phyloP scores from a whole-genome alignment of 2,797 vertebrate genomes.

The Lateolabrax maculatus region DNA sequence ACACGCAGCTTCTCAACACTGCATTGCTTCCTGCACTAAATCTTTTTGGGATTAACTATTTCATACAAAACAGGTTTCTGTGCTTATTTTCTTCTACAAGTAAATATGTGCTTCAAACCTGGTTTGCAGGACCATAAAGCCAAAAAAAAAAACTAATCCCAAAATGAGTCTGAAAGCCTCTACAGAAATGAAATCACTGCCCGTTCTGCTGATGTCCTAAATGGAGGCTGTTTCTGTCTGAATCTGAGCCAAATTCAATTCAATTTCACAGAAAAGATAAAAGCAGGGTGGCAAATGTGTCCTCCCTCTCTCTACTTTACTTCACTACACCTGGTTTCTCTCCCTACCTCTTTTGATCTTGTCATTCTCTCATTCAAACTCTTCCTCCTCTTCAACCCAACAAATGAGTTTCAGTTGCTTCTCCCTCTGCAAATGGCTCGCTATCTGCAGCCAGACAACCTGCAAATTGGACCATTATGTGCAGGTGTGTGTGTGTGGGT shows the following conservation, averaged over 20 bases:
- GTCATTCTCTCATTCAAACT: not conserved
- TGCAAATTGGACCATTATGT: slow-evolving; percentile 25
- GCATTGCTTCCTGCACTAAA: not conserved
- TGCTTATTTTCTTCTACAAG: not conserved
- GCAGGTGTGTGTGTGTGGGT: slow-evolving; percentile 33
- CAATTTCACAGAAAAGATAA: slow-evolving; percentile 21
- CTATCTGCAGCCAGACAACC: slow-evolving; percentile 23
- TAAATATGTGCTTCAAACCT: not conserved
- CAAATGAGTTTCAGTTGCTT: not conserved
- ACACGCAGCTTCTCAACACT: not conserved
- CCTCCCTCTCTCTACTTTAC: not conserved
- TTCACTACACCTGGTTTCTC: not conserved
- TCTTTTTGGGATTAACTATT: not conserved
- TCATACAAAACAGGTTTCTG: not conserved
- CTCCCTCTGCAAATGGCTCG: slow-evolving; percentile 12
- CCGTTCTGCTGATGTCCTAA: not conserved
- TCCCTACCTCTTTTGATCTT: not conserved
- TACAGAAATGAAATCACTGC: not conserved
- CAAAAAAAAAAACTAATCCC: slow-evolving; percentile 6
- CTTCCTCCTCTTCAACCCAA: slow-evolving; percentile 17
- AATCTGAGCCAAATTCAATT: slow-evolving; percentile 21
- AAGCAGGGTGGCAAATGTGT: slow-evolving; percentile 24
- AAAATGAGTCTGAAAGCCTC: slow-evolving; percentile 7
- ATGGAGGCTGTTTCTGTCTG: slow-evolving; percentile 16
- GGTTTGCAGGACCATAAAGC: not conserved